phyloP scores from a whole-genome alignment of 2,888 invertebrate genomes.

The Catocala nupta region DNA sequence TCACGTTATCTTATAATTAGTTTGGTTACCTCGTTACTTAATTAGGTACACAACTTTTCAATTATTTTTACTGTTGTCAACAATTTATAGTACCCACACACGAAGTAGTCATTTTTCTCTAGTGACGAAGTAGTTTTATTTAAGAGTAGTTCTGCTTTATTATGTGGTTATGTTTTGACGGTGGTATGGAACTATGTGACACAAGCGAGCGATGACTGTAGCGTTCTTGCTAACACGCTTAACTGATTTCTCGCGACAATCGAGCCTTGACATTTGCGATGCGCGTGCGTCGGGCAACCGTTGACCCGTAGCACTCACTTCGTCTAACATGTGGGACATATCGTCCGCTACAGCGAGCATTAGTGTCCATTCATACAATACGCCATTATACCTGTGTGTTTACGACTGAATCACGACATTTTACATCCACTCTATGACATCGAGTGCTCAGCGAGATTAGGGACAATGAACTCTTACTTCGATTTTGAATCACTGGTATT shows the following conservation, averaged over 20 bases:
- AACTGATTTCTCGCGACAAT: slow-evolving; percentile 57
- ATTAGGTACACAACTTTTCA: slow-evolving; percentile 53
- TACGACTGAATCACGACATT: slow-evolving; percentile 77
- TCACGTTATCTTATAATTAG: slow-evolving; percentile 52
- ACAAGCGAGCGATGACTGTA: slow-evolving; percentile 5
- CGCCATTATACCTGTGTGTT: slow-evolving; percentile 71
- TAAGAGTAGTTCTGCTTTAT: slow-evolving; percentile 28
- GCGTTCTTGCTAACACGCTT: slow-evolving; percentile 41
- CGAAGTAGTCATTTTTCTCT: slow-evolving; percentile 19
- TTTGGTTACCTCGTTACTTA: slow-evolving; percentile 50
- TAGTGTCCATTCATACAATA: slow-evolving; percentile 77
- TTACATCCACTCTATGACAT: slow-evolving; percentile 74
- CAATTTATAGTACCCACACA: slow-evolving; percentile 48
- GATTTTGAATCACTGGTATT: slow-evolving; percentile 57
- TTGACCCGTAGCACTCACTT: slow-evolving; percentile 72
- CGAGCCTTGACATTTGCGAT: slow-evolving; percentile 77
- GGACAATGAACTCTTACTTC: slow-evolving; percentile 67
- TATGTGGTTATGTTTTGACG: neutral
- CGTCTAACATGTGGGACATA: slow-evolving; percentile 67
- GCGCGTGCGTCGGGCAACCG: slow-evolving; percentile 69
- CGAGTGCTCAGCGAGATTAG: slow-evolving; percentile 69
- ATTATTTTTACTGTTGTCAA: slow-evolving; percentile 42
- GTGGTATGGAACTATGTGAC: neutral
- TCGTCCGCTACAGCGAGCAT: slow-evolving; percentile 63
- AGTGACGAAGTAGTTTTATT: neutral